Base-by-base conservation (phyloP, 2,888 invertebrate species). In the Acrobasis repandana region DNA sequence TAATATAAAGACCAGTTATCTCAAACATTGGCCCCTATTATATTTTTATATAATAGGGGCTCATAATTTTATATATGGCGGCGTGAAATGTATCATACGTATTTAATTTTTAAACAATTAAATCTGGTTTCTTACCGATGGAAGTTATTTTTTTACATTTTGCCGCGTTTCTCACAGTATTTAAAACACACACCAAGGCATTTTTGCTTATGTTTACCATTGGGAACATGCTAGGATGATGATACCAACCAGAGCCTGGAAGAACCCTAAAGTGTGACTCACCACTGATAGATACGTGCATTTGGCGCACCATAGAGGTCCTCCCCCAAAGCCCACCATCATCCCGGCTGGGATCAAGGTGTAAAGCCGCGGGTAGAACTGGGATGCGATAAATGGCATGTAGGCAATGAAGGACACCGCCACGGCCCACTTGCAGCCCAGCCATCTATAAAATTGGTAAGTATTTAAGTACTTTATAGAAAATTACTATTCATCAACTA, bases 281-380 rank as follows among this genome's bases (percentile, higher is more conserved):
- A 94, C 96, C 71, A 97, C 95, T 4, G 98, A 97, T 4, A 99
- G 91, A 77, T 98, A 98, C 0, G 98, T 97, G 82, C 98, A 98
- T 85, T 98, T 98, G 16, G 98, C 97, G 70, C 98, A 97, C 98
- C 98, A 98, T 18, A 98, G 90, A 0, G 98, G 98, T 0, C 98
- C 98, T 0, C 97, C 98, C 0, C 97, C 98, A 14, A 98, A 91
- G 2, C 98, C 98, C 0, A 97, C 95, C 70, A 96, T 94, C 75
- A 97, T 88, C 0, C 97, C 96, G 0, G 97, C 96, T 0, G 97
- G 97, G 49, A 97, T 94, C 79, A 97, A 93, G 0, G 97, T 97
- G 77, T 94, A 96, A 81, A 97, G 96, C 68, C 94, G 95, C 0
- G 98, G 97, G 81, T 96, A 95, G 82, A 98, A 97, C 85, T 98